These are phyloP conservation scores for Chrysochloris asiatica DNA, from an alignment of 2,113 vertebrate genomes.

Conservation along the genomic window DNA sequence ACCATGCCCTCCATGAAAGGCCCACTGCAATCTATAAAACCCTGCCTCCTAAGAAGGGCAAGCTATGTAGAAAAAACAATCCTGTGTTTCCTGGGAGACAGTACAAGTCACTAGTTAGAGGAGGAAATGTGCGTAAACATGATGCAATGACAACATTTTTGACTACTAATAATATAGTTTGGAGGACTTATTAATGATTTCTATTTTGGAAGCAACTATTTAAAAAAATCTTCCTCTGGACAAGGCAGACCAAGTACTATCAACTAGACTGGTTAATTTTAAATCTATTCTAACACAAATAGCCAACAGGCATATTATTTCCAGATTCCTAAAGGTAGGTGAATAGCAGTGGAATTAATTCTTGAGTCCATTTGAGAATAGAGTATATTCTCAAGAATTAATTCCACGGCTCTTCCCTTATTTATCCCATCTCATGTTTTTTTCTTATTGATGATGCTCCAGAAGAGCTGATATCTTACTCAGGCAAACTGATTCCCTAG, in stretches of 20 bases:
- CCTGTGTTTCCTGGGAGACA: background rate
- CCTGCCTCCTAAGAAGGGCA: background rate
- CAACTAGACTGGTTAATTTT: constrained; percentile 58
- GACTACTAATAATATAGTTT: constrained; percentile 26
- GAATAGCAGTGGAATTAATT: constrained; percentile 69
- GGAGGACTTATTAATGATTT: constrained; percentile 19
- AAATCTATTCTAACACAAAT: constrained; percentile 72
- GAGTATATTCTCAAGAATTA: constrained; percentile 49
- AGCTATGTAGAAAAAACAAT: background rate
- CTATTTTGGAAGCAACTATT: constrained; percentile 30
- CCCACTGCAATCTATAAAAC: background rate
- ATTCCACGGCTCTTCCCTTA: constrained; percentile 23
- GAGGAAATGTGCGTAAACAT: background rate
- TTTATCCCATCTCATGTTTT: background rate
- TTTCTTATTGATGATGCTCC: background rate
- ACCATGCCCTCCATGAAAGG: background rate
- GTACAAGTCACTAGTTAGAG: background rate
- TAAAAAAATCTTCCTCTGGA: constrained; percentile 29
- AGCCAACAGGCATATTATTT: constrained; percentile 69
- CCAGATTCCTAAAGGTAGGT: constrained; percentile 66
- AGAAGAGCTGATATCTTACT: constrained; percentile 1
- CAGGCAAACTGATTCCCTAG: constrained; percentile 15
- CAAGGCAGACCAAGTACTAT: constrained; percentile 41
- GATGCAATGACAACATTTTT: background rate
- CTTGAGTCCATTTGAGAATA: constrained; percentile 16